These are phyloP conservation scores for Ctenosaura bakeri DNA, from an alignment of 2,797 vertebrate genomes.

Conservation along the genomic window DNA sequence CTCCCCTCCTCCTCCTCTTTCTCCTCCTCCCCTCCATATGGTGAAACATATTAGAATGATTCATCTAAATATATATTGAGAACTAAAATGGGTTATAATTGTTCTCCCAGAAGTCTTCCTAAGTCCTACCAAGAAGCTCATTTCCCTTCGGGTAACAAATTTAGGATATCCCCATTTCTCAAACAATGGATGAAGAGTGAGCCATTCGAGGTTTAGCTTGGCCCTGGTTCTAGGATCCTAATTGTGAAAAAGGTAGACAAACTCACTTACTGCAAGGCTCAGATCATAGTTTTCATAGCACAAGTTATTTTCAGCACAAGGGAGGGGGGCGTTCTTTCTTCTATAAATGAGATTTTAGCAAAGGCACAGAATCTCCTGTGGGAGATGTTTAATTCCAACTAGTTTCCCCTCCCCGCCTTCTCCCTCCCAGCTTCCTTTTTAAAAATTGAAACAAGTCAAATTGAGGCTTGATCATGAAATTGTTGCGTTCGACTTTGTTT, in stretches of 20 bases:
- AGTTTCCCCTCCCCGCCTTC: neutral
- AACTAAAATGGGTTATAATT: too few relatives aligned
- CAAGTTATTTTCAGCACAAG: neutral
- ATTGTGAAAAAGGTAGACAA: neutral
- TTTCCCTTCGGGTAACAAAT: too few relatives aligned
- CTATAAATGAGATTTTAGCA: neutral
- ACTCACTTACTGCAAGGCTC: too few relatives aligned
- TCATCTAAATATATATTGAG: too few relatives aligned
- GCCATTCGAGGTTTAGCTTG: too few relatives aligned
- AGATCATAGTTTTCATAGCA: neutral
- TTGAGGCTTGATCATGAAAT: constrained; percentile 33
- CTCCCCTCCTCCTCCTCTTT: too few relatives aligned
- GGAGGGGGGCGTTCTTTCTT: neutral
- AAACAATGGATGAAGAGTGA: neutral
- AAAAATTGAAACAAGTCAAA: constrained; percentile 17
- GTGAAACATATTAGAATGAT: too few relatives aligned
- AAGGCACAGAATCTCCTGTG: neutral
- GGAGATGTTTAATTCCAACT: neutral
- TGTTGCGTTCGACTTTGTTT: constrained; percentile 25
- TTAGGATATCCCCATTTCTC: too few relatives aligned
- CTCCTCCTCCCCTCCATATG: too few relatives aligned
- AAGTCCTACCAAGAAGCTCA: too few relatives aligned
- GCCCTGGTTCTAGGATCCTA: too few relatives aligned
- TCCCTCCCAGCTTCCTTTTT: neutral
- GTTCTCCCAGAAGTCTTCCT: too few relatives aligned